Evolutionary conservation across 2,113 vertebrate genomes (phyloP).

Genomic region (Camelus dromedarius): DNA sequence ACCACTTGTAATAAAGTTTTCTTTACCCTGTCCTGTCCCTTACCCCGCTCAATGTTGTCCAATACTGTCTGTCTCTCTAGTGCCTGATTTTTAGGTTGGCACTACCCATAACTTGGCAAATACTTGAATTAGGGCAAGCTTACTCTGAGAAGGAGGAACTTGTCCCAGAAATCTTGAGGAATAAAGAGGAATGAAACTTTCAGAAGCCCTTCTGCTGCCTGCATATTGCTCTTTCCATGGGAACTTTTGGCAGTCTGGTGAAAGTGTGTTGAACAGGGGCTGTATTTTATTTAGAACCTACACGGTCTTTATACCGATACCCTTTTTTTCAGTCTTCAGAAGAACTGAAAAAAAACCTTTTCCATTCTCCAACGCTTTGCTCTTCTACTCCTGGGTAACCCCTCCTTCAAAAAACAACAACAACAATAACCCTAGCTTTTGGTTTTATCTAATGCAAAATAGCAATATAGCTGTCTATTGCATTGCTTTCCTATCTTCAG

Average conservation of each 20-base stretch:
- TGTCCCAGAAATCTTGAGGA: not conserved
- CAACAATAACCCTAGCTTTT: not conserved
- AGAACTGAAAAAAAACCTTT: not conserved
- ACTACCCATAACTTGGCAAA: not conserved
- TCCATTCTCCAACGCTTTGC: not conserved
- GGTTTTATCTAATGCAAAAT: slow-evolving; percentile 41
- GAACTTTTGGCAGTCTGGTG: not conserved
- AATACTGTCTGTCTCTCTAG: not conserved
- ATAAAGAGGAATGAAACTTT: not conserved
- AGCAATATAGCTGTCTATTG: not conserved
- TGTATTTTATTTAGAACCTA: not conserved
- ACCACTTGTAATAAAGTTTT: not conserved
- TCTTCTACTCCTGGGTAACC: not conserved
- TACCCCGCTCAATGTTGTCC: not conserved
- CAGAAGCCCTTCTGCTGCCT: not conserved
- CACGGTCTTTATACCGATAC: not conserved
- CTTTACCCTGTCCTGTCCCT: not conserved
- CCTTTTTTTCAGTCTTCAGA: not conserved
- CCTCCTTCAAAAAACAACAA: not conserved
- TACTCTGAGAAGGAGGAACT: not conserved
- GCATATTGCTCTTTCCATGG: not conserved
- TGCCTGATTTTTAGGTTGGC: not conserved
- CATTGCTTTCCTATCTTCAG: slow-evolving; percentile 23
- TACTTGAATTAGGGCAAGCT: not conserved
- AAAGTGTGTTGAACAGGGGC: not conserved